Base-by-base conservation (phyloP, 2,113 vertebrate species). In the Labrus mixtus region DNA sequence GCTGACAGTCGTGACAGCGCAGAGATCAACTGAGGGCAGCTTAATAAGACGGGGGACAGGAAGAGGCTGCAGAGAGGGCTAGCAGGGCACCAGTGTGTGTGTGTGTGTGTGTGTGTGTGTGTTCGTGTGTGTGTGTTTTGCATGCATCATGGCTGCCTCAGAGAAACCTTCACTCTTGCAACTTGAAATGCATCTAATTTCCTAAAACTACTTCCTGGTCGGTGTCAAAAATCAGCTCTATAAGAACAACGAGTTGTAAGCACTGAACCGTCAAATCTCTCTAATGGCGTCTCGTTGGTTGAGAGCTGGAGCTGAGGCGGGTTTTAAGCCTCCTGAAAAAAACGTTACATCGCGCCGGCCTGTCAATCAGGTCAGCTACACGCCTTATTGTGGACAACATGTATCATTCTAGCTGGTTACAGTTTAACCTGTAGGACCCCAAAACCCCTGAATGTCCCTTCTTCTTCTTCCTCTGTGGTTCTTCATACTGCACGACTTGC, bases 1-100 rank as follows among this genome's bases (percentile, higher is more conserved):
- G 19, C 50, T 69, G 82, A 74, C 74, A 48, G 53, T 57, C 12
- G 37, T 69, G 75, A 68, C 76, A 43, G 80, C 56, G 6, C 41
- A 23, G 39, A 48, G 23, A 29, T 60, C 43, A 10, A 7, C 41
- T 17, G 37, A 70, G 81, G 56, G 65, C 63, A 37, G 59, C 74
- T 37, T 16, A 36, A 66, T 73, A 57, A 74, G 50, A 60, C 23
- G n/a, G 53, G 29, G 59, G 39, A n/a, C 58, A 22, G 53, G 16
- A 20, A 36, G 65, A 58, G 15, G 60, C 59, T 23, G 64, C 37
- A 29, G 33, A 10, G 39, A n/a, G 61, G 43, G 73, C 63, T 48
- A 64, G 68, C 63, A 3, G 41, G 39, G 33, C 17, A 3, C 43
- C 3, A 1, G 73, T 23, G 43, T 5, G 63, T 2, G 1, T 10